Evolutionary conservation across 2,797 vertebrate genomes (phyloP).

Genomic region (Cetoscarus ocellatus): DNA sequence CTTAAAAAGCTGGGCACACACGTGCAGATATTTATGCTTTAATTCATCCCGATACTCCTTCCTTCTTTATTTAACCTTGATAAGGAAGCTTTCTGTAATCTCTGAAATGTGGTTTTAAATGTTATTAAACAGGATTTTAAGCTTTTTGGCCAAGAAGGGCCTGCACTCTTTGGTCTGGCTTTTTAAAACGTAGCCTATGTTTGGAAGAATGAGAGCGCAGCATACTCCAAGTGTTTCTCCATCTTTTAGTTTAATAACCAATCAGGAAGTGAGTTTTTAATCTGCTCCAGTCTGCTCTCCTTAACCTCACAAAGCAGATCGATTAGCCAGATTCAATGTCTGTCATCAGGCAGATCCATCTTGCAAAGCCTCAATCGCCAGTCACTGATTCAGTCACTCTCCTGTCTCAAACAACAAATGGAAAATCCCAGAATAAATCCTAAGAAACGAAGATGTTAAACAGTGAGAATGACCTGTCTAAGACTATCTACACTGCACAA

Average conservation of each 20-base stretch:
- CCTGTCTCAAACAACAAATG: no score
- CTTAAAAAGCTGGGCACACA: slow-evolving; percentile 31
- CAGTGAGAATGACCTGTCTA: no score
- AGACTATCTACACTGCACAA: no score
- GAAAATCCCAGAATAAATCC: no score
- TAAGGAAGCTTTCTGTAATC: slow-evolving; percentile 12
- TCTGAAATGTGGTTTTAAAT: slow-evolving; percentile 48
- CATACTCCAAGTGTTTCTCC: slow-evolving; percentile 16
- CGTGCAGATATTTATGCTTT: slow-evolving; percentile 18
- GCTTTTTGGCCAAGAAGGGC: slow-evolving; percentile 17
- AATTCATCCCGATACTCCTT: neutral
- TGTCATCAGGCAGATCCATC: no score
- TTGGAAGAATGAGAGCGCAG: slow-evolving; percentile 14
- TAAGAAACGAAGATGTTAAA: no score
- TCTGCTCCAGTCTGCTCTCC: slow-evolving; percentile 23
- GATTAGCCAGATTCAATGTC: no score
- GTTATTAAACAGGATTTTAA: slow-evolving; percentile 44
- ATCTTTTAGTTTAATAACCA: slow-evolving; percentile 30
- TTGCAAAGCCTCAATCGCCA: no score
- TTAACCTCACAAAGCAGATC: no score
- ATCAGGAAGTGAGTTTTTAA: slow-evolving; percentile 11
- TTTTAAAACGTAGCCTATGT: slow-evolving; percentile 9
- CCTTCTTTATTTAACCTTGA: neutral
- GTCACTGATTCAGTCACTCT: no score
- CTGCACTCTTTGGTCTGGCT: slow-evolving; percentile 35